Evolutionary conservation across 2,113 vertebrate species (phyloP), one percentile per base, ranked within the genome.

Genomic region (Phoenicopterus ruber): DNA sequence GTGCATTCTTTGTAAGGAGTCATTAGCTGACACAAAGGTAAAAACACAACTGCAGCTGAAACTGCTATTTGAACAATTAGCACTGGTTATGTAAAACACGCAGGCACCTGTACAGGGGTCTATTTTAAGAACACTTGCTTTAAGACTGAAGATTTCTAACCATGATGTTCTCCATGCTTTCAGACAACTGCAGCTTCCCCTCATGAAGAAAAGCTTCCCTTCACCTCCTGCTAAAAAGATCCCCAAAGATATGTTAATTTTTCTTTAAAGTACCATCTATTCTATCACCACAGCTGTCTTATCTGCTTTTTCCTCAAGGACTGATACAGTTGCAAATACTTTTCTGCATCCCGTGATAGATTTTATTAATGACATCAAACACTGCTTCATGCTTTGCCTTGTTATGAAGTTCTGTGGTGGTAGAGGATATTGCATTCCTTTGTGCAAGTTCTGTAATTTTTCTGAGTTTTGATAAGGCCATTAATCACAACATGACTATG

Each of bases 361-460:
- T 88, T 78, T 95, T 82, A 90, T 95, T 94, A 90, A 92, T 50
- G 62, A 19, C 92, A 94, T 93, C 82, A 92, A 94, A 92, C 25
- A 7, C 29, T n/a, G 46, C 50, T 88, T 84, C 76, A 93, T 88
- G 82, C 88, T 78, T 88, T 84, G 72, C 69, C 82, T 86, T 21
- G 5, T 95, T 92, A 96, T 90, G 66, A 83, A 88, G 69, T 77
- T 86, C 72, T 55, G 50, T 29, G 52, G 31, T 71, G 49, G 57
- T 4, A 76, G 73, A 0, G 2, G 76, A 94, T 82, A 94, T 65
- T 96, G 70, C 86, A 82, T 76, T 85, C 80, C 65, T 95, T 93
- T 95, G 87, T 90, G 67, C 19, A 76, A 96, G 6, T 72, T 40
- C 58, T 92, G 65, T 69, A 84, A 92, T 84, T 74, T 92, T 86